Evolutionary conservation across 2,797 vertebrate genomes (phyloP).

Genomic region (Myotis myotis): DNA sequence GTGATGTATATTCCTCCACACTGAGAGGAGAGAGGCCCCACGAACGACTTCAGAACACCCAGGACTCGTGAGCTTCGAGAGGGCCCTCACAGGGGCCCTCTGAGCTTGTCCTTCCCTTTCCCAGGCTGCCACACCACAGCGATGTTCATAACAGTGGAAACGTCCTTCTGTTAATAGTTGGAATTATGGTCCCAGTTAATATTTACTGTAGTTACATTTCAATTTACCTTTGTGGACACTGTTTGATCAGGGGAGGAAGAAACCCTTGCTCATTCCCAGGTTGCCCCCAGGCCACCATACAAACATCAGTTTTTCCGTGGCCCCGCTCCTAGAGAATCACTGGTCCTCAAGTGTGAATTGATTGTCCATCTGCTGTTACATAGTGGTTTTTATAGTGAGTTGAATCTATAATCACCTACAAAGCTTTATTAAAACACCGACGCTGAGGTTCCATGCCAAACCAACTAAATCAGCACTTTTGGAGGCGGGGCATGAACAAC

Average conservation of each 20-base stretch:
- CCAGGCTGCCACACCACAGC: neutral
- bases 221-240: slow-evolving; percentile 66
- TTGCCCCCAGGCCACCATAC: neutral
- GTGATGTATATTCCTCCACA: neutral
- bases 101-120: neutral
- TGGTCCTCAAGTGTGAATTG: neutral
- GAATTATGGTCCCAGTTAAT: slow-evolving; percentile 67
- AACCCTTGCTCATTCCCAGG: neutral
- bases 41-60: neutral
- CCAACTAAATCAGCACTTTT: neutral
- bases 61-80: neutral
- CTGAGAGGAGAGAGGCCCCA: neutral
- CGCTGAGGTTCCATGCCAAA: neutral
- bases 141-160: slow-evolving; percentile 67
- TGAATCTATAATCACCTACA: neutral
- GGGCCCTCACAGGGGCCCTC: neutral
- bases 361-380: neutral
- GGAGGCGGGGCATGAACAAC: neutral
- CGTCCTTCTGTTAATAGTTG: slow-evolving; percentile 59
- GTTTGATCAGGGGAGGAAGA: slow-evolving; percentile 43
- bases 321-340: neutral
- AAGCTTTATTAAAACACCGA: neutral
- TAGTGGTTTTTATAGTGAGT: neutral
- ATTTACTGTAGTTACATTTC: slow-evolving; percentile 69
- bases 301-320: neutral